Evolutionary conservation across 1,140 invertebrate species (phyloP).

Genomic region (Lepidurus couesii): DNA sequence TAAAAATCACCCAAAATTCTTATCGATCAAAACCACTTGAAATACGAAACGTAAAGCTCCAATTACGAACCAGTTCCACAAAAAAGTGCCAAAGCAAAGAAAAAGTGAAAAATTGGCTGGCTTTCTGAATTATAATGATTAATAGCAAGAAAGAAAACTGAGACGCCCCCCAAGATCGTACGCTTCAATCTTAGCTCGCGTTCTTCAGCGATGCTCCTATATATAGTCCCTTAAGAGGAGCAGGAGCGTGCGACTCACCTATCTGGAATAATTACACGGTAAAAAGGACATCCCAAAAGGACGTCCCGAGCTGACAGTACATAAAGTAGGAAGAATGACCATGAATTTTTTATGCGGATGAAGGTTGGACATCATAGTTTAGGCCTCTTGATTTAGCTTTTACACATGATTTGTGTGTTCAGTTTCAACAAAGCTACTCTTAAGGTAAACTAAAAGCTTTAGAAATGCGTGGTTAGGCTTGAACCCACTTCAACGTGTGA

Average conservation of each 20-base stretch:
- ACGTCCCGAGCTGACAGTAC: neutral
- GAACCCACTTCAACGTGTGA: too few species aligned
- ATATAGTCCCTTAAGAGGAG: neutral
- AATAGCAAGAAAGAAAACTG: neutral
- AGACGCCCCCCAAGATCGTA: neutral
- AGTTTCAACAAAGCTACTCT: too few species aligned
- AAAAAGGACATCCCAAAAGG: neutral
- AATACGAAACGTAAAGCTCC: neutral
- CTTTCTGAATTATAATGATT: neutral
- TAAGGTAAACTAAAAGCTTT: too few species aligned
- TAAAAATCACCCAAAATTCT: neutral
- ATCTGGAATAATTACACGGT: neutral
- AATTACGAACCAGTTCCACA: neutral
- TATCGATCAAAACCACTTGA: neutral
- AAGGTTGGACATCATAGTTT: neutral
- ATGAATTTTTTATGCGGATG: neutral
- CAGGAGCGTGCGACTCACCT: constrained; percentile 3
- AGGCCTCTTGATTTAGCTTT: neutral
- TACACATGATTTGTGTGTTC: neutral
- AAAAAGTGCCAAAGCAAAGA: too few species aligned
- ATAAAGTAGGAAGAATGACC: constrained; percentile 6
- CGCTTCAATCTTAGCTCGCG: neutral
- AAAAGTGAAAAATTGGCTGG: too few species aligned
- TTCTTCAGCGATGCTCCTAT: neutral
- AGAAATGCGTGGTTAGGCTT: too few species aligned